A percentile compares a stretch with the other conserved stretches of the same genome.
Conservation (phyloP, 2,888 invertebrate species). For the Blastobasis lacticolella region DNA sequence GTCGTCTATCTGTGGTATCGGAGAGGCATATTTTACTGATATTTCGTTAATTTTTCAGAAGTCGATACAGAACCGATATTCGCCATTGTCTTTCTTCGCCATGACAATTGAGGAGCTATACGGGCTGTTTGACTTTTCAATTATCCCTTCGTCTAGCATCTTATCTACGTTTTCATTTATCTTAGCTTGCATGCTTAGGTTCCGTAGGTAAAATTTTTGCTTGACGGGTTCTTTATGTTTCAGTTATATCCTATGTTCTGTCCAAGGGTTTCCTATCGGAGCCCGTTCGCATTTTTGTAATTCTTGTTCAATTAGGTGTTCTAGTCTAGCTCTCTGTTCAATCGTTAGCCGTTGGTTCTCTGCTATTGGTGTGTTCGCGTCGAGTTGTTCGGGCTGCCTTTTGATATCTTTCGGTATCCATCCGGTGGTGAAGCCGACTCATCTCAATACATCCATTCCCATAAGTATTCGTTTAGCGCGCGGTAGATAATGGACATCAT, state of each 20-base stretch:
- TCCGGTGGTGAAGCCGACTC: too few relatives aligned
- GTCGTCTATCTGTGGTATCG: slow-evolving; percentile 22
- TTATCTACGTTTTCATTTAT: slow-evolving; percentile 11
- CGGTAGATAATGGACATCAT: too few relatives aligned
- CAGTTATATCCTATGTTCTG: slow-evolving; percentile 5
- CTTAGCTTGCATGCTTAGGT: slow-evolving; percentile 6
- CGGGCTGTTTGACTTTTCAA: slow-evolving; percentile 12
- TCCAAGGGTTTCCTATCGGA: slow-evolving; percentile 4
- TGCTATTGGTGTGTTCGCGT: too few relatives aligned
- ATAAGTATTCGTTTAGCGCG: too few relatives aligned
- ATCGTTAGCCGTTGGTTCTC: too few relatives aligned
- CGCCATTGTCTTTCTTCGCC: slow-evolving; percentile 7
- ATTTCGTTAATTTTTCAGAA: slow-evolving; percentile 19
- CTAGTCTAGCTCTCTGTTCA: too few relatives aligned
- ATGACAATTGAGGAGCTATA: slow-evolving; percentile 14
- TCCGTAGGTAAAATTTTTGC: slow-evolving; percentile 9
- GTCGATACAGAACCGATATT: slow-evolving; percentile 18
- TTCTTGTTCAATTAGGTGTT: too few relatives aligned
- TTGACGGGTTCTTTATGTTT: slow-evolving; percentile 6
- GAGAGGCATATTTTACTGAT: slow-evolving; percentile 18
- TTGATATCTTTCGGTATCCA: too few relatives aligned
- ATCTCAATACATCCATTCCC: too few relatives aligned
- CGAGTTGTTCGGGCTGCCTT: too few relatives aligned
- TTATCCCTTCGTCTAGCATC: slow-evolving; percentile 13
- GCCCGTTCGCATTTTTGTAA: too few relatives aligned